Conservation (phyloP, 2,113 vertebrate genomes). For the Trematocara unimaculatum region DNA sequence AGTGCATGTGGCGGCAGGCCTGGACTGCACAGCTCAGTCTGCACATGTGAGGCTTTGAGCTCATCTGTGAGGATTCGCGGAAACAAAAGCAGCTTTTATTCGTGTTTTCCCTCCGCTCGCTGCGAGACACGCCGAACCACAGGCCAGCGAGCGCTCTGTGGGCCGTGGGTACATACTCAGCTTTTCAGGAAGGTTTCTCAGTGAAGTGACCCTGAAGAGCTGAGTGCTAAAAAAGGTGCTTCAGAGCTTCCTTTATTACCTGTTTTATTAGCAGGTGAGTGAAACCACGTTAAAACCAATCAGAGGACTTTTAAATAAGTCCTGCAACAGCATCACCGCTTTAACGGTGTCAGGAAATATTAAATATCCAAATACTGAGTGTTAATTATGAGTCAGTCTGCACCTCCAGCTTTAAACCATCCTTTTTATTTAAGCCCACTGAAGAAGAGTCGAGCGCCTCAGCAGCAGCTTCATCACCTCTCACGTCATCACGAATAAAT, state of each 20-base stretch:
- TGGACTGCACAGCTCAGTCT: not conserved
- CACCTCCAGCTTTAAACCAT: not conserved
- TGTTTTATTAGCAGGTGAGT: not conserved
- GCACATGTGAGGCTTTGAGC: not conserved
- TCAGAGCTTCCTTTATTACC: not conserved
- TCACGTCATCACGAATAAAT: not conserved
- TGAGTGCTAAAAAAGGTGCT: not conserved
- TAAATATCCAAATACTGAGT: not conserved
- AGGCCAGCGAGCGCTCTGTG: not conserved
- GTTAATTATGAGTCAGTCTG: not conserved
- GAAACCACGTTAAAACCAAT: not conserved
- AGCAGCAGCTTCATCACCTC: not conserved
- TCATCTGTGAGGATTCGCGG: not conserved
- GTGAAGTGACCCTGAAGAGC: not conserved
- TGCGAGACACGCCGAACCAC: not conserved
- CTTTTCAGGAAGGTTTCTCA: not conserved
- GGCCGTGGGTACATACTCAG: fast-evolving
- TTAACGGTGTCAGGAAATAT: not conserved
- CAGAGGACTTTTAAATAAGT: not conserved
- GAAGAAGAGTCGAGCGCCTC: not conserved
- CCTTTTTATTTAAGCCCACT: not conserved
- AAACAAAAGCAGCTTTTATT: not conserved
- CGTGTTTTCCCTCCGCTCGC: not conserved
- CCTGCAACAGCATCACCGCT: not conserved
- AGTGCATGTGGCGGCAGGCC: not conserved